Conservation (phyloP, 2,113 vertebrate genomes). For the Vulpes vulpes region DNA sequence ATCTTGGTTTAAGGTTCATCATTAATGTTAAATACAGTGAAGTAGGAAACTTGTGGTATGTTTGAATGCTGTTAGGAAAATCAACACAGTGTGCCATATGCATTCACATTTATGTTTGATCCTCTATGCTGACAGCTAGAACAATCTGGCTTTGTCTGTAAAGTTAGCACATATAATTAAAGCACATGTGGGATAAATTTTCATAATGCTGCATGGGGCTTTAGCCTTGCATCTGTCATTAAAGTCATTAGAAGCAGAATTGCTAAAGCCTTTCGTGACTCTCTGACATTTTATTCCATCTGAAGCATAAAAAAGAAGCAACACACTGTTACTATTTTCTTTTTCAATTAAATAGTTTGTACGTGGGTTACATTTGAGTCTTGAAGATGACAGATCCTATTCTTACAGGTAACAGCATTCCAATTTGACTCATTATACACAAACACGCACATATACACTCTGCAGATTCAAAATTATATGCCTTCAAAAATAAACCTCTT, state of each 20-base stretch:
- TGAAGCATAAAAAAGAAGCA: conserved; percentile 73
- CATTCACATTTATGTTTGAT: conserved; percentile 74
- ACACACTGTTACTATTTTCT: conserved; percentile 69
- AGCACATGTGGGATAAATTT: conserved; percentile 72
- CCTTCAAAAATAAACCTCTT: conserved; percentile 56
- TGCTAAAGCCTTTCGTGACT: conserved; percentile 73
- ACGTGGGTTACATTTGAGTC: conserved; percentile 70
- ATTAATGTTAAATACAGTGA: conserved; percentile 6
- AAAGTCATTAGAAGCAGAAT: conserved; percentile 75
- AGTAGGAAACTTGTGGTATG: background rate
- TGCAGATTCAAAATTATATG: conserved; percentile 61
- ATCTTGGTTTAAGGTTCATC: background rate
- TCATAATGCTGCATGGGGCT: conserved; percentile 70
- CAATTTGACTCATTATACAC: conserved; percentile 69
- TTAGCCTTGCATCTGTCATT: conserved; percentile 77
- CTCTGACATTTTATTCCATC: conserved; percentile 66
- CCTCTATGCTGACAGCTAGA: conserved; percentile 78
- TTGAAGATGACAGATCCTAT: conserved; percentile 73
- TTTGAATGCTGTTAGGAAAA: background rate
- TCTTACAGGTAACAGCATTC: conserved; percentile 60
- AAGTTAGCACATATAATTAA: conserved; percentile 79
- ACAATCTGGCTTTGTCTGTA: conserved; percentile 77
- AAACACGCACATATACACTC: background rate
- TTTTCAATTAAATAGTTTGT: conserved; percentile 77
- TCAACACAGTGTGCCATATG: background rate